A percentile compares a stretch with the other conserved stretches of the same genome.
phyloP scores from a whole-genome alignment of 2,113 vertebrate species.

The Burhinus oedicnemus region DNA sequence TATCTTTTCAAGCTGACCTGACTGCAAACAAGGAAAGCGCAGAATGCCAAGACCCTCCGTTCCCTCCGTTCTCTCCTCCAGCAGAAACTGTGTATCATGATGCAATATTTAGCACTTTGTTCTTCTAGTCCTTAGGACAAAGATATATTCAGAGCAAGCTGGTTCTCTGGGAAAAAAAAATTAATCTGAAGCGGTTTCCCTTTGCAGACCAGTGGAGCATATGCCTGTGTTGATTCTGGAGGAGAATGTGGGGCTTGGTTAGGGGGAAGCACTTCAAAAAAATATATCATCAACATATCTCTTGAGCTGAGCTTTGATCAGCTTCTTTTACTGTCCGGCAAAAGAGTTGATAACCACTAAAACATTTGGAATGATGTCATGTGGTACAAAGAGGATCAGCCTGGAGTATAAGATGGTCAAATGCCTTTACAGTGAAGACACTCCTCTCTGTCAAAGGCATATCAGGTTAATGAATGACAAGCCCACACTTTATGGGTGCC shows the following conservation, averaged over 20 bases:
- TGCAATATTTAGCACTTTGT: constrained; percentile 17
- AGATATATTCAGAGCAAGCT: neutral
- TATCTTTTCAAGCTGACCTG: constrained; percentile 57
- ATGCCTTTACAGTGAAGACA: constrained; percentile 45
- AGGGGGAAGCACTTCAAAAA: neutral
- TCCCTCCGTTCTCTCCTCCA: neutral
- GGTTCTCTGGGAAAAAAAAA: neutral
- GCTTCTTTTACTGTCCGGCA: neutral
- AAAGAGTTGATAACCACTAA: constrained; percentile 42
- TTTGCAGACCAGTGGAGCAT: neutral
- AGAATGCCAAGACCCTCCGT: constrained; percentile 1
- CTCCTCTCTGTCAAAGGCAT: neutral
- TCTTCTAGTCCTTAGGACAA: neutral
- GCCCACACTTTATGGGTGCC: neutral
- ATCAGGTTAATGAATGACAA: neutral
- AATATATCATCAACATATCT: neutral
- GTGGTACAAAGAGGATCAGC: neutral
- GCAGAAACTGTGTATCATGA: neutral
- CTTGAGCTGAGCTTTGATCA: constrained; percentile 42
- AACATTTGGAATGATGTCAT: constrained; percentile 35
- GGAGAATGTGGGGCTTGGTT: neutral
- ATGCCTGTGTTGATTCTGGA: neutral
- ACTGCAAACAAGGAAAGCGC: constrained; percentile 30
- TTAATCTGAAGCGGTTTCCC: neutral
- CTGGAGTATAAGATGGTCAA: neutral